Percentiles rank a stretch among this genome's conserved stretches.
Conservation (phyloP, 2,888 invertebrate genomes). For the Terebella lapidaria region DNA sequence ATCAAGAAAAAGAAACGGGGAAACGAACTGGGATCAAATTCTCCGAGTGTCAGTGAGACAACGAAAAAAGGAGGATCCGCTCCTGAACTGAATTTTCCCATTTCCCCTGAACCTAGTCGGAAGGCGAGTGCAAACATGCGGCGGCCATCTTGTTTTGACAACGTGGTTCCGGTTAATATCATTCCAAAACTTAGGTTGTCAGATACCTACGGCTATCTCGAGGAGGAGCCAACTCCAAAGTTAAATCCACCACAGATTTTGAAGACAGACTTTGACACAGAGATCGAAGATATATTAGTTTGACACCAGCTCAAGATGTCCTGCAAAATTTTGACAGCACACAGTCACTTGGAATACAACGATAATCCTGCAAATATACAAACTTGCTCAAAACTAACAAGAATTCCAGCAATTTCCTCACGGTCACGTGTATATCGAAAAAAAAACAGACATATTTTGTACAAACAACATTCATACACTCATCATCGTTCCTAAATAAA, state of each 20-base stretch:
- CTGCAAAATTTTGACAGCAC: too few species aligned
- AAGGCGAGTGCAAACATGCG: constrained; percentile 13
- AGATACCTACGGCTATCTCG: background rate
- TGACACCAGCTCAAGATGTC: too few species aligned
- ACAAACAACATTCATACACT: too few species aligned
- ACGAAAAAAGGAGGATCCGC: constrained; percentile 14
- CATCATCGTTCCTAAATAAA: too few species aligned
- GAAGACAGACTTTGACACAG: constrained; percentile 1
- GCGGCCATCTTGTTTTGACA: constrained; percentile 30
- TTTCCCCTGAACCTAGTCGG: background rate
- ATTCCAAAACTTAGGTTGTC: background rate
- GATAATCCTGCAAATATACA: too few species aligned
- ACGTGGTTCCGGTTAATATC: constrained; percentile 21
- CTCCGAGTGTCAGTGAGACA: constrained; percentile 2
- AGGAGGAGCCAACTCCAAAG: background rate
- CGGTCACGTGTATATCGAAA: too few species aligned
- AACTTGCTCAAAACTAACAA: too few species aligned
- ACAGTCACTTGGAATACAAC: too few species aligned
- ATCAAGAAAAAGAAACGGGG: constrained; percentile 19
- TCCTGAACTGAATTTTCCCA: constrained; percentile 5
- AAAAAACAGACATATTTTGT: too few species aligned
- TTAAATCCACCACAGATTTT: background rate
- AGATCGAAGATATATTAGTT: too few species aligned
- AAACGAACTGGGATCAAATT: background rate
- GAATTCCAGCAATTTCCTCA: too few species aligned